A percentile compares a stretch with the other conserved stretches of the same genome.
Conservation (phyloP, 1,140 invertebrate species). For the Lasaia peninsularis region DNA sequence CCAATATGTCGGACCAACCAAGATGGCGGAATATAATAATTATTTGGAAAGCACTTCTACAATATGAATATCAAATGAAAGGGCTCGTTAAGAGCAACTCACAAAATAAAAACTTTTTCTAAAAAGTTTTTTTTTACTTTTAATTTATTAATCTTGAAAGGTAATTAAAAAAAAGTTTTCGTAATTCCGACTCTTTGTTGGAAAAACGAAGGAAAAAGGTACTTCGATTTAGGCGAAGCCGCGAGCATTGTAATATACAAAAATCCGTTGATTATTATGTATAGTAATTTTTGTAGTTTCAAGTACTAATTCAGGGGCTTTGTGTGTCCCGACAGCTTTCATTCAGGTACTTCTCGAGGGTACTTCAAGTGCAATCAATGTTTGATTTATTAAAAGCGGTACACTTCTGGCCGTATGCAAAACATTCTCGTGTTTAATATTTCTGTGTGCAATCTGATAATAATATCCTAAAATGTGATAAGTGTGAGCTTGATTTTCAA, state of each 20-base stretch:
- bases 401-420: conserved; percentile 8
- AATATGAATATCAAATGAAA: no score
- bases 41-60: no score
- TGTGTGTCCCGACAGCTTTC: conserved; percentile 49
- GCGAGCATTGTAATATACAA: not conserved
- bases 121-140: no score
- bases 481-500: not conserved
- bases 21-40: no score
- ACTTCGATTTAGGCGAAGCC: no score
- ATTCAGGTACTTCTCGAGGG: conserved; percentile 20
- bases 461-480: not conserved
- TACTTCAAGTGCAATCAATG: conserved; percentile 34
- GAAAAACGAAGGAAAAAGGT: no score
- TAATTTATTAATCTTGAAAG: no score
- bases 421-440: not conserved
- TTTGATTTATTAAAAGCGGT: conserved; percentile 21
- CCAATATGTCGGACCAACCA: no score
- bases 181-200: no score
- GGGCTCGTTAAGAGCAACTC: no score
- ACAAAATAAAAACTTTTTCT: no score
- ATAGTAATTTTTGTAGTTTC: conserved; percentile 4
- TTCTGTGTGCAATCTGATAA: not conserved
- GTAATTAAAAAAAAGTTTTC: no score
- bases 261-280: conserved; percentile 7
- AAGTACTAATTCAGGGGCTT: conserved; percentile 59